A percentile compares a stretch with the other conserved stretches of the same genome.
Evolutionary conservation across 1,140 invertebrate genomes (phyloP).

Genomic region (Aporrectodea caliginosa): DNA sequence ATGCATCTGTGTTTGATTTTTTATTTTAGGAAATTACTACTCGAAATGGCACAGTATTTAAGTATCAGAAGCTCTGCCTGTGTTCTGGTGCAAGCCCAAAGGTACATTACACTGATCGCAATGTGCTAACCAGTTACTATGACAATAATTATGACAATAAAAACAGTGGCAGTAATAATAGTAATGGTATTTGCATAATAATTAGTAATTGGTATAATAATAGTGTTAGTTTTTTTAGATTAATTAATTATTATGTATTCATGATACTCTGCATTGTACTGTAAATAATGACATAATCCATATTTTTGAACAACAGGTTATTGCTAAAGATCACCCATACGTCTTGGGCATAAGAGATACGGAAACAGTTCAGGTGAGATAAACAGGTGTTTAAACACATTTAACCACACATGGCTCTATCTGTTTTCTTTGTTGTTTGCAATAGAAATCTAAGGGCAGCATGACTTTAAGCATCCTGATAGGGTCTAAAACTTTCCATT

Average conservation of each 20-base stretch:
- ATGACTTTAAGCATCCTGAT: background rate
- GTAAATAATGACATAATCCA: too few relatives aligned
- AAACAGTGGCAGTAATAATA: too few relatives aligned
- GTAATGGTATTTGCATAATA: constrained; percentile 1
- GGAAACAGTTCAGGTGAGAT: constrained; percentile 71
- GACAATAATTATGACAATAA: too few relatives aligned
- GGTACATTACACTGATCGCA: constrained; percentile 59
- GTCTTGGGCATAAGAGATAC: constrained; percentile 89
- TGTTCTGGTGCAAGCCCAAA: constrained; percentile 84
- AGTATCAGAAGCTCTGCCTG: constrained; percentile 80
- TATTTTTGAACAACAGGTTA: too few relatives aligned
- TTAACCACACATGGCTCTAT: background rate
- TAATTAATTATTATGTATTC: constrained; percentile 32
- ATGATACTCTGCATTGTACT: too few relatives aligned
- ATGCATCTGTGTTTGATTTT: too few relatives aligned
- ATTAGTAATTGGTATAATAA: constrained; percentile 23
- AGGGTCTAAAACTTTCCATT: background rate
- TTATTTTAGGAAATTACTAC: constrained; percentile 52
- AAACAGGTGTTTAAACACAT: background rate
- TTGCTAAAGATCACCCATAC: constrained; percentile 60
- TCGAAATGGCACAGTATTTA: constrained; percentile 58
- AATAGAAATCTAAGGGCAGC: background rate
- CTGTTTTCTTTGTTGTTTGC: background rate
- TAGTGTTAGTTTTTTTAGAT: background rate
- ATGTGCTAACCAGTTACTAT: too few relatives aligned